Evolutionary conservation across 2,113 vertebrate species (phyloP).

Genomic region (Chauna torquata): DNA sequence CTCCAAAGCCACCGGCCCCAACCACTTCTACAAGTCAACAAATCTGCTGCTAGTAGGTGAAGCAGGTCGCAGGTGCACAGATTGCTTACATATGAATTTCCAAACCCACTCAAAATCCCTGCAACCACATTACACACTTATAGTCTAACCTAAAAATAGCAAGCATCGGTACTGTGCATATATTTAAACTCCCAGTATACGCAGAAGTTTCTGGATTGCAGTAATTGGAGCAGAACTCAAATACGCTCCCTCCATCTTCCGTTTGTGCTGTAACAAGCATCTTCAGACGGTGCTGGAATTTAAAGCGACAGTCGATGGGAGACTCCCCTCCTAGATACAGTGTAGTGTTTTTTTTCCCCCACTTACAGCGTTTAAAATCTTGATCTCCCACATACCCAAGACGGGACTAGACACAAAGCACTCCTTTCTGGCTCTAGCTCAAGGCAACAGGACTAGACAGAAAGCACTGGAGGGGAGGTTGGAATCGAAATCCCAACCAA

Average conservation of each 20-base stretch:
- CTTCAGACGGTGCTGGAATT: not conserved
- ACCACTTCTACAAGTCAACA: not conserved
- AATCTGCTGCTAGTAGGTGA: not conserved
- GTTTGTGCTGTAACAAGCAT: not conserved
- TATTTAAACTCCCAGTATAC: not conserved
- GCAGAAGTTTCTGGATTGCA: not conserved
- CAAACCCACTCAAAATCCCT: not conserved
- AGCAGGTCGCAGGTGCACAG: not conserved
- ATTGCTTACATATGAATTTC: not conserved
- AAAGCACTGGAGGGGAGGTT: constrained; percentile 5
- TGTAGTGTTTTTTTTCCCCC: fast-evolving
- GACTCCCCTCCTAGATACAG: not conserved
- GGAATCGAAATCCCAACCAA: not conserved
- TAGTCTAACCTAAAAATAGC: constrained; percentile 44
- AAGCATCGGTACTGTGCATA: not conserved
- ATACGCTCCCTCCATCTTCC: not conserved
- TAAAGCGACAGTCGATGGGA: not conserved
- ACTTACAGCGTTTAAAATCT: not conserved
- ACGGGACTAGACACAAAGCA: not conserved
- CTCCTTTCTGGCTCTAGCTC: constrained; percentile 38
- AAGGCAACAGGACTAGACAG: constrained; percentile 23
- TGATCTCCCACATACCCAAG: not conserved
- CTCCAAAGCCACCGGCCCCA: not conserved
- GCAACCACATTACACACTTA: not conserved
- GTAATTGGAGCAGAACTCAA: constrained; percentile 52